phyloP scores from a whole-genome alignment of 2,113 vertebrate species.

The Acanthisitta chloris region DNA sequence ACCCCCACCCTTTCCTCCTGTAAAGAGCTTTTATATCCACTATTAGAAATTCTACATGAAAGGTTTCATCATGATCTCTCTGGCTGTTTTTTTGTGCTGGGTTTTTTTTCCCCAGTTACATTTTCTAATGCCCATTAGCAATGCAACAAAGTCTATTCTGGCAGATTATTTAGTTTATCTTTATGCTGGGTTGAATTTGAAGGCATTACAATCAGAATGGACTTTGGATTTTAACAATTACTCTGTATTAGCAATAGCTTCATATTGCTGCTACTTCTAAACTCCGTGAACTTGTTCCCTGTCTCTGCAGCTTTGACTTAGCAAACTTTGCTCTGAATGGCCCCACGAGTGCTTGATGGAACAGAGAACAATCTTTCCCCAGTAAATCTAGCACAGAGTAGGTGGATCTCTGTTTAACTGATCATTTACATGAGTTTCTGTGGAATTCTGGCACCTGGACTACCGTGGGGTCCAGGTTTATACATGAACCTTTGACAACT shows the following conservation, averaged over 20 bases:
- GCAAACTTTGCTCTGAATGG: not conserved
- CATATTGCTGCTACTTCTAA: not conserved
- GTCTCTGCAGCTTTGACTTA: not conserved
- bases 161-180: not conserved
- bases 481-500: not conserved
- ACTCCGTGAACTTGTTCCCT: not conserved
- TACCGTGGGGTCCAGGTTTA: not conserved
- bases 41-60: not conserved
- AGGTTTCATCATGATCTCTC: not conserved
- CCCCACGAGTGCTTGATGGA: not conserved
- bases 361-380: not conserved
- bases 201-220: not conserved
- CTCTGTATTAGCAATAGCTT: not conserved
- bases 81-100: not conserved
- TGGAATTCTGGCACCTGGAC: not conserved
- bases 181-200: not conserved
- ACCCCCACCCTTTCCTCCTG: rapidly evolving
- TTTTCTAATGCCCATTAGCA: not conserved
- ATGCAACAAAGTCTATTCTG: not conserved
- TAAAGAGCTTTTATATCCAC: not conserved
- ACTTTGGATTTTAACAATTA: not conserved
- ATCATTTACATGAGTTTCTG: not conserved
- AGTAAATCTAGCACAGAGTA: not conserved
- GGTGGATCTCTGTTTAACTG: not conserved
- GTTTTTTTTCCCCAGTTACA: not conserved